Conservation (phyloP, 2,113 vertebrate species). For the Shinisaurus crocodilurus region DNA sequence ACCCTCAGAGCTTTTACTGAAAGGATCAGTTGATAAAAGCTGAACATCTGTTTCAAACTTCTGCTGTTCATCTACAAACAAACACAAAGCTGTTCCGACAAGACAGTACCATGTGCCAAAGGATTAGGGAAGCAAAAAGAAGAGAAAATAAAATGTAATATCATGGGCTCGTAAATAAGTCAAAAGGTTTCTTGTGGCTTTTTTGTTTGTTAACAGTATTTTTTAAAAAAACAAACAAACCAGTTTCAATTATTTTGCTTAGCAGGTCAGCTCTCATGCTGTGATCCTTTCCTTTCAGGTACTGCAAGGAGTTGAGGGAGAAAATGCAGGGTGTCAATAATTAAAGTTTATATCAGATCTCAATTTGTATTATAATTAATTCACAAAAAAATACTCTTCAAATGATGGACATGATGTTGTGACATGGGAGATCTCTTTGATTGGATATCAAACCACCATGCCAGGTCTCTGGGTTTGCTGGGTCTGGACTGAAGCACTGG, state of each 20-base stretch:
- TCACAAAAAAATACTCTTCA: background rate
- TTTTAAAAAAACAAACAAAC: background rate
- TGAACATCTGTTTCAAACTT: constrained; percentile 3
- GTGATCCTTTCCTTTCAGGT: background rate
- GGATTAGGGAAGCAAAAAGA: constrained; percentile 4
- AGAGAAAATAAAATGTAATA: background rate
- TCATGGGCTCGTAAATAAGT: constrained; percentile 2
- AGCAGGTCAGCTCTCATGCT: background rate
- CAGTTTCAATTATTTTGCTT: background rate
- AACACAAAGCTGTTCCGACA: background rate
- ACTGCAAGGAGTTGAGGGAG: background rate
- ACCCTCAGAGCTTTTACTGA: background rate
- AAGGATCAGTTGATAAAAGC: background rate
- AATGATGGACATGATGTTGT: background rate
- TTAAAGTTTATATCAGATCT: background rate
- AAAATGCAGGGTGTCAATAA: background rate
- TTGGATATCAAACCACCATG: background rate
- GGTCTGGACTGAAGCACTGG: background rate
- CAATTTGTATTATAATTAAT: background rate
- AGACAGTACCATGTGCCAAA: background rate
- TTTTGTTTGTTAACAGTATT: background rate
- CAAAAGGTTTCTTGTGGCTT: background rate
- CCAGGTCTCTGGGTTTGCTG: background rate
- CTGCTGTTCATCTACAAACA: background rate
- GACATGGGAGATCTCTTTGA: too few relatives aligned